Base-by-base conservation (phyloP, 2,797 vertebrate species). In the Meriones psammophilus region DNA sequence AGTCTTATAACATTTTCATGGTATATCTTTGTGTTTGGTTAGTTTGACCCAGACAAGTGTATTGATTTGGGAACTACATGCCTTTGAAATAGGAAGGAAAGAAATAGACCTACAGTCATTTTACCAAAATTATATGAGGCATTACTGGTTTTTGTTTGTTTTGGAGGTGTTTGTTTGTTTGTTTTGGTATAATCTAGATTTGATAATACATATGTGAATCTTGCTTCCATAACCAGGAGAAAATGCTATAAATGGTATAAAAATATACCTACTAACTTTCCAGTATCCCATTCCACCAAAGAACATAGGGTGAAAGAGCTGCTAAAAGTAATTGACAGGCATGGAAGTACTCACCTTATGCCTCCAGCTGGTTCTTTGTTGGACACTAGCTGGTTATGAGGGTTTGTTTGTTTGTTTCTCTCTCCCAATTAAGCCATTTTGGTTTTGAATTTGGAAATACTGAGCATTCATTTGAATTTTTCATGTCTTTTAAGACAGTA, bases 361-460 rank as follows among this genome's bases (percentile, higher is more conserved):
- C 86, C 69, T 56, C 22, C 58, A 22, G 0, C 92, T 42, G 18
- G 4, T 58, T 73, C 60, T 89, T 50, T 66, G 13, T 79, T 85
- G 88, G 39, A 50, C 24, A 8, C 13, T 30, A 94, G 54, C 20
- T 58, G 71, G 26, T 66, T 71, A 33, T 39, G 42, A 33, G 8
- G 33, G 30, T 69, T 50, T 33, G 30, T 30, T 66, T 39, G 4
- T 62, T 81, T 42, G 24, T 33, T 71, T 24, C 10, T 12, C 76
- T 39, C 24, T 28, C 24, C n/a, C 8, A 71, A 6, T 24, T 28
- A 58, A 87, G 64, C 42, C 14, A 30, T 92, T 94, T 92, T 76
- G 66, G 74, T 92, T 92, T 96, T 68, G 73, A 46, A 80, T 91
- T 96, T 89, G 69, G 96, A 93, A 64, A 93, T 86, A 96, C 50